These are phyloP conservation scores for Cheilosia impressa DNA, from an alignment of 2,888 invertebrate species.

Conservation along the genomic window DNA sequence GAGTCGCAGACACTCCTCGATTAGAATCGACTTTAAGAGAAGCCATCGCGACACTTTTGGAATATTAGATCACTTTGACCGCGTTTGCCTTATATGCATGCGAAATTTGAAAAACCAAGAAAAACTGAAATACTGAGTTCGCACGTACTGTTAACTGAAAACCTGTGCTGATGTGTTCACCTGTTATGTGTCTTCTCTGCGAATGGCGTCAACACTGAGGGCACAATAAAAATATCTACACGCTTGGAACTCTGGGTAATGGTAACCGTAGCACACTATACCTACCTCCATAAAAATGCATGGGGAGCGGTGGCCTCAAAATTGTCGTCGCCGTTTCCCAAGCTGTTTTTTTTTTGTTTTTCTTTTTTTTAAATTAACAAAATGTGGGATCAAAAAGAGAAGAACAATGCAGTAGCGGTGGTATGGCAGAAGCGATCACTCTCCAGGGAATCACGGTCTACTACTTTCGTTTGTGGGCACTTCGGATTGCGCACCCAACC, in stretches of 20 bases:
- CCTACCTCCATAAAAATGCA: constrained; percentile 47
- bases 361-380: constrained; percentile 58
- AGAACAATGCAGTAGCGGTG: constrained; percentile 44
- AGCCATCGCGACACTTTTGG: background rate
- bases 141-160: constrained; percentile 54
- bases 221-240: constrained; percentile 62
- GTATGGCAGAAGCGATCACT: constrained; percentile 65
- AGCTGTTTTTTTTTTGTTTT: constrained; percentile 26
- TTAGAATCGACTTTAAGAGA: background rate
- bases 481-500: constrained; percentile 71
- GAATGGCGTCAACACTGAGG: constrained; percentile 64
- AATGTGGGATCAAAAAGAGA: constrained; percentile 61
- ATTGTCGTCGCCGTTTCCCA: constrained; percentile 62
- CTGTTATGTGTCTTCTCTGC: constrained; percentile 62
- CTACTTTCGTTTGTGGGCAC: constrained; percentile 74
- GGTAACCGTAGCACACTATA: constrained; percentile 43
- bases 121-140: constrained; percentile 37
- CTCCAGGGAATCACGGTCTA: constrained; percentile 75
- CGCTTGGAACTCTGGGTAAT: constrained; percentile 41
- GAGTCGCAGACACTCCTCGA: background rate
- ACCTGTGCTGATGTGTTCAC: constrained; percentile 53
- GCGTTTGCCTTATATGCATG: constrained; percentile 24
- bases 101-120: constrained; percentile 20
- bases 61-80: constrained; percentile 33
- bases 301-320: constrained; percentile 66